These are phyloP conservation scores for Lynx canadensis DNA, from an alignment of 2,113 vertebrate genomes.

Conservation along the genomic window DNA sequence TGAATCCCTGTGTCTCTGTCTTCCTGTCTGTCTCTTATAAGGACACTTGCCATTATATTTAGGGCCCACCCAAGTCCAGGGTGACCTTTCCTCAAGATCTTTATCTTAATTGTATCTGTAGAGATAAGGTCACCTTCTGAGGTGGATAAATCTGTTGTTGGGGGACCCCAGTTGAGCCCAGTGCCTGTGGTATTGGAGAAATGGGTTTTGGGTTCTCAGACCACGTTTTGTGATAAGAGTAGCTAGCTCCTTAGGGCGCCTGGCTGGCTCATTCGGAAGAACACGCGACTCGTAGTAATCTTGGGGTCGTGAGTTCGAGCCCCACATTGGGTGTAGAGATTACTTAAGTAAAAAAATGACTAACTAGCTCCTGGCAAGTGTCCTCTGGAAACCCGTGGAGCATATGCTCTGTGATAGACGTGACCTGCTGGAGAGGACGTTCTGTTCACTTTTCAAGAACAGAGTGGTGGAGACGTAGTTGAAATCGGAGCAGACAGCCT, in stretches of 20 bases:
- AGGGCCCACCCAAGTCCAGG: not conserved
- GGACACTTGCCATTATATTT: not conserved
- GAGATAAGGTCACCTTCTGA: not conserved
- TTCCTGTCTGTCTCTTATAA: not conserved
- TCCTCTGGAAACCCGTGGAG: slow-evolving; percentile 13
- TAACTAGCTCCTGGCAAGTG: not conserved
- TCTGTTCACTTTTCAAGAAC: not conserved
- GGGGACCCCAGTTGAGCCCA: not conserved
- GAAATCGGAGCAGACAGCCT: not conserved
- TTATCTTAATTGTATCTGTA: not conserved
- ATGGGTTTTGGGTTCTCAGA: slow-evolving; percentile 6
- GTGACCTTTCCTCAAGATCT: not conserved
- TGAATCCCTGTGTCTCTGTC: not conserved
- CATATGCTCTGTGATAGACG: not conserved
- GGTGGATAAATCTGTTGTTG: not conserved
- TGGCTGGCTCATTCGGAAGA: too few relatives aligned
- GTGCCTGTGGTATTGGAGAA: not conserved
- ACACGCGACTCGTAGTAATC: too few relatives aligned
- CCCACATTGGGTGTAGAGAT: too few relatives aligned
- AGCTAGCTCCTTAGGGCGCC: not conserved
- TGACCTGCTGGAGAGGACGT: not conserved
- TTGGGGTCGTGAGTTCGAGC: too few relatives aligned
- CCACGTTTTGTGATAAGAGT: not conserved
- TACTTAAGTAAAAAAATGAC: too few relatives aligned
- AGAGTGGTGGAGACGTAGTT: not conserved